Evolutionary conservation across 2,888 invertebrate species (phyloP), one percentile per base, ranked within the genome.

Genomic region (Stegophylla sp.): DNA sequence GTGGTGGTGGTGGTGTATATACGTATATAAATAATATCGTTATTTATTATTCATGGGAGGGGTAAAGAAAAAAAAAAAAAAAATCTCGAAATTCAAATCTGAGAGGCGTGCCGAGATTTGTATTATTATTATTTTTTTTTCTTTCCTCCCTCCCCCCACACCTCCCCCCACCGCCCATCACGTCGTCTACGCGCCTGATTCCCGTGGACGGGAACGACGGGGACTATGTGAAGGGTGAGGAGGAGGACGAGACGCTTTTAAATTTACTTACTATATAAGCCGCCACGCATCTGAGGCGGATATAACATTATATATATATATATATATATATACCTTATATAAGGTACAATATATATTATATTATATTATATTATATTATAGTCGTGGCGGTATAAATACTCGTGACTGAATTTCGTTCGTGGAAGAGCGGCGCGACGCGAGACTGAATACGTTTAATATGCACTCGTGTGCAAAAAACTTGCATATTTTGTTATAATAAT

Each of bases 61-160:
- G n/a, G 26, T 10, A n/a, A n/a, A 64, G 4, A n/a, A n/a, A 20
- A n/a, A 13, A 15, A 26, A 48, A 64, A 75, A 59, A 64, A 64
- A 77, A 67, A 67, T 59, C 67, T 77, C 3, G 56, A 77, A 77
- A 77, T 69, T 77, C 67, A 59, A 77, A 45, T 77, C 77, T 43
- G 17, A 51, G 34, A 41, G 64, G 63, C 53, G 66, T 76, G 76
- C 51, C 51, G 20, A 23, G 26, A 34, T 64, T 64, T 63, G n/a
- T n/a, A n/a, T 15, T 71, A 12, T 34, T 64, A 34, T 71, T 56
- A 56, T 56, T 56, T 34, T 34, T 34, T 7, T 34, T 34, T 34
- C 7, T 34, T 34, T 34, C 7, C 23, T 10, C 23, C 20, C 56
- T 12, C 20, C 20, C 45, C 28, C 48, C 7, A 3, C 7, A 5